Conservation (phyloP, 2,888 invertebrate genomes). For the Sarcophaga subvicina region DNA sequence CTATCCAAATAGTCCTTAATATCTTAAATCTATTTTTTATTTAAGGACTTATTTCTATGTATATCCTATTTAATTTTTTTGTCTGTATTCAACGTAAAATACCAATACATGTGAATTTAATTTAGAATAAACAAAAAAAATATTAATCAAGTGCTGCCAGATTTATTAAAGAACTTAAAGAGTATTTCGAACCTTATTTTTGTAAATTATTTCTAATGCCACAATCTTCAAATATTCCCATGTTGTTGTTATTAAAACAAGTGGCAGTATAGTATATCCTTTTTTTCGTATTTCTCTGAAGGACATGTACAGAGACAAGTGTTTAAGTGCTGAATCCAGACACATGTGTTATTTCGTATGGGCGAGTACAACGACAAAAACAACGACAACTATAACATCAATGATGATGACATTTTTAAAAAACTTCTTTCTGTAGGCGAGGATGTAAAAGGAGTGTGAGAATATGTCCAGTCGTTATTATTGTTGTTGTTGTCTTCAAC, state of each 20-base stretch:
- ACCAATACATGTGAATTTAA: conserved; percentile 20
- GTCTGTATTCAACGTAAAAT: neutral
- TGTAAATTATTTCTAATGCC: neutral
- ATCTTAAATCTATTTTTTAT: conserved; percentile 31
- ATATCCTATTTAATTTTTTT: conserved; percentile 16
- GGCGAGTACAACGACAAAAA: neutral
- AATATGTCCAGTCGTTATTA: neutral
- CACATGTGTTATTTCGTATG: neutral
- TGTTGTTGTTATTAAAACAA: conserved; percentile 5
- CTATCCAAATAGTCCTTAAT: conserved; percentile 38
- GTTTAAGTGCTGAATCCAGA: conserved; percentile 26
- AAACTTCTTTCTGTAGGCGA: conserved; percentile 38
- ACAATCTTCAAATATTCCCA: neutral
- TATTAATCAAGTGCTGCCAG: too few relatives aligned
- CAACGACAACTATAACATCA: neutral
- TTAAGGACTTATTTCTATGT: neutral
- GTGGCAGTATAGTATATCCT: conserved; percentile 10
- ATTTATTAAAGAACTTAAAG: too few relatives aligned
- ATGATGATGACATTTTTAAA: conserved; percentile 46
- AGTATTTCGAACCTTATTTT: too few relatives aligned
- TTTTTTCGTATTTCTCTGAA: conserved; percentile 1
- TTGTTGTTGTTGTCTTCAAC: conserved; percentile 17
- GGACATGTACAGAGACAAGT: conserved; percentile 42
- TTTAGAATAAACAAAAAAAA: neutral
- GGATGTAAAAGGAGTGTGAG: neutral